Evolutionary conservation across 2,888 invertebrate genomes (phyloP), one percentile per base, ranked within the genome.

Genomic region (Gordius sp.): DNA sequence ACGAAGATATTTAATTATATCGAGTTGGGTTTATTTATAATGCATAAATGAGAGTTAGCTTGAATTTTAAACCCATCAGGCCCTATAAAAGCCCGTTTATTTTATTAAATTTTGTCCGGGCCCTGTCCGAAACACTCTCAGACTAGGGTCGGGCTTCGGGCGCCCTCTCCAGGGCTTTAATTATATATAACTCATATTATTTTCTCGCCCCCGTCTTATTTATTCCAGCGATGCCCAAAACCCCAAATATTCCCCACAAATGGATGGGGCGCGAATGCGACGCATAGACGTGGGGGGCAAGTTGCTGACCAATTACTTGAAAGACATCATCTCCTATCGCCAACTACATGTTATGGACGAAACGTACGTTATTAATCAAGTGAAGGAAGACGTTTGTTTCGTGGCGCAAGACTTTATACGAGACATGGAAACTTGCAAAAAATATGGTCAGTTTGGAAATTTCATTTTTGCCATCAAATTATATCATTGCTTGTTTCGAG

Each of bases 251-350:
- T 28, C n/a, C n/a, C n/a, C n/a, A n/a, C n/a, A n/a, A 24, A 58
- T n/a, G 25, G 57, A 18, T 56, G 54, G 18, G 4, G 41, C 20
- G 41, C 2, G 13, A n/a, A 2, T 82, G 58, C 72, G 76, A 62
- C 76, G 93, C 61, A 79, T 97, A 60, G 85, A 91, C 71, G 77
- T 97, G 33, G 97, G 97, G 1, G 97, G 97, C 0, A 99, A 99
- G 71, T 76, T 85, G 8, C 68, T 97, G 60, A 97, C 93, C 0
- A 99, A 97, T 73, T 86, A 93, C 70, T 72, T 99, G 53, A 99
- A 97, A 68, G 97, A 97, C 69, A 77, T 91, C 18, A 78, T 93
- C 62, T 93, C 93, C 0, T 99, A 97, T 68, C 75, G 82, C 74
- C 75, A 68, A 59, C 71, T 93, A 52, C 85, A 97, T 73, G 89